Percentiles rank a stretch among this genome's conserved stretches.
Conservation (phyloP, 2,113 vertebrate species). For the Macquaria australasica region DNA sequence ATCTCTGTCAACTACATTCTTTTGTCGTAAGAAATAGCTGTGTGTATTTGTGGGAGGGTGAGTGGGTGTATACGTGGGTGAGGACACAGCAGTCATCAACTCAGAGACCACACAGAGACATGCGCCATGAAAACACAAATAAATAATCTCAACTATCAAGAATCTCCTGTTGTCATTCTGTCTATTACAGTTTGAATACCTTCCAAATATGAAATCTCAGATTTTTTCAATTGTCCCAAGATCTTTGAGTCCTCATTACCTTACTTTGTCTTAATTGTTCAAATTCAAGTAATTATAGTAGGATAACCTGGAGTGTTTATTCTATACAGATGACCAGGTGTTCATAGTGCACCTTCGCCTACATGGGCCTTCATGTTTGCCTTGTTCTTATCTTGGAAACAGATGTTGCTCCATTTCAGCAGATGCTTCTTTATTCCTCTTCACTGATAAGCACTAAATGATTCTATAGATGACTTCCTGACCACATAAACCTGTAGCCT, state of each 20-base stretch:
- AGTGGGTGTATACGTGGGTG: conserved; percentile 39
- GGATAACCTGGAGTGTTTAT: neutral
- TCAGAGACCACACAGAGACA: conserved; percentile 2
- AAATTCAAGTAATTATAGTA: neutral
- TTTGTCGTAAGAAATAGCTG: conserved; percentile 43
- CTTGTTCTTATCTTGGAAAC: conserved; percentile 2
- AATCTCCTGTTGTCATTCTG: neutral
- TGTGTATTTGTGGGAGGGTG: conserved; percentile 35
- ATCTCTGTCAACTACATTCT: conserved; percentile 54
- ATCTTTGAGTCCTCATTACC: neutral
- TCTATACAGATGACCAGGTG: neutral
- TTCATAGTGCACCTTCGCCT: neutral
- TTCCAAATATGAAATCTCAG: neutral
- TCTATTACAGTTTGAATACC: neutral
- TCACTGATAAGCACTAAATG: neutral
- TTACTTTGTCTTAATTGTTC: conserved; percentile 1
- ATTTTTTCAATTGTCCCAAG: neutral
- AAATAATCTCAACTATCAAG: neutral
- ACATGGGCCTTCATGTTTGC: neutral
- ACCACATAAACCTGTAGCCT: neutral
- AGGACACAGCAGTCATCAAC: conserved; percentile 32
- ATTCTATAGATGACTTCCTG: neutral
- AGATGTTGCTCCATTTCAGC: conserved; percentile 38
- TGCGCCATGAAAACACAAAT: neutral
- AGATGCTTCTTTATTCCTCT: conserved; percentile 39